Evolutionary conservation across 2,797 vertebrate genomes (phyloP), one percentile per base, ranked within the genome.

Genomic region (Notoglanidium macrostoma): DNA sequence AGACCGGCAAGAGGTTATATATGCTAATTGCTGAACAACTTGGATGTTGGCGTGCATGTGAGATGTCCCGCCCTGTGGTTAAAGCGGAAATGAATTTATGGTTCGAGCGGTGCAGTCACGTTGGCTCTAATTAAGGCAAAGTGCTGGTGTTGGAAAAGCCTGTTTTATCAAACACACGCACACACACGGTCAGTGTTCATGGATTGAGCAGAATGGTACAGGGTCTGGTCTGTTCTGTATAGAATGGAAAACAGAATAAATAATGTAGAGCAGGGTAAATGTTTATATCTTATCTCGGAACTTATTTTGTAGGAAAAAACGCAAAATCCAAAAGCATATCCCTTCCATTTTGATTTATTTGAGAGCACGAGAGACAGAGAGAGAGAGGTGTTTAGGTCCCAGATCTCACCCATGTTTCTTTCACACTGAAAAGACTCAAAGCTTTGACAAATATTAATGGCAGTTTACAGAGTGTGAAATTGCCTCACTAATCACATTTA

Each of bases 121-220:
- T 94, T 94, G 91, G 91, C 86, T 94, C 93, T 92, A 94, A 96
- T 95, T 95, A 95, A 93, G 94, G 91, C 88, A 93, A 91, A 94
- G 94, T 94, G 93, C 92, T 92, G 88, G 90, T 92, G 93, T 93
- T 92, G 92, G 92, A 90, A 91, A 40, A 86, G 89, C 57, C 90
- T 89, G 89, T 92, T 92, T 91, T 93, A 92, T 93, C 92, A 92
- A n/a, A 51, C 85, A 32, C 67, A 51, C 57, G 21, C 85, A 67
- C 82, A 65, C 73, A 29, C 44, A 72, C 86, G 40, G 55, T 87
- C 83, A 87, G 90, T 87, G 90, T 87, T 90, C 90, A 88, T 89
- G 61, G 87, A 74, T 46, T 55, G 87, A 74, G 87, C 91, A 91
- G 91, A 92, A 85, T 90, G 85, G 88, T 88, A 85, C 67, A 86